Percentiles rank a stretch among this genome's conserved stretches.
These are phyloP conservation scores for Platyscapa corneri DNA, from an alignment of 1,140 invertebrate genomes.

Conservation along the genomic window DNA sequence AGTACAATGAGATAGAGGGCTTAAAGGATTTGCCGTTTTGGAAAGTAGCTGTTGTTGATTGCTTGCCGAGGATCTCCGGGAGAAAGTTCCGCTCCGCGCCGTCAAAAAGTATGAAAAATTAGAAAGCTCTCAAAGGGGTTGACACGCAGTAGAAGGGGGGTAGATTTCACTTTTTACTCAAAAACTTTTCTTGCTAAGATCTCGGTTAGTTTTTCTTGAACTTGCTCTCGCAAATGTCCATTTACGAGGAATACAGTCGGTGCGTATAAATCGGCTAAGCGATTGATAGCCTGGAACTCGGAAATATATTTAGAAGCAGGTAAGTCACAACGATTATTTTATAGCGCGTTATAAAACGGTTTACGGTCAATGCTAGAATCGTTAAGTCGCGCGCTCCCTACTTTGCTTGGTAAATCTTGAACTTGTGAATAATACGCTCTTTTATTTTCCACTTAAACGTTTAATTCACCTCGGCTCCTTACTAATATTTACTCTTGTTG, in stretches of 20 bases:
- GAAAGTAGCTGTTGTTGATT: constrained; percentile 44
- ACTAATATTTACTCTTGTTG: background rate
- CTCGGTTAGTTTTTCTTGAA: constrained; percentile 60
- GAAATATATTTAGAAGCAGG: constrained; percentile 55
- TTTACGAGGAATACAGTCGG: too few relatives aligned
- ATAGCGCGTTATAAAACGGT: constrained; percentile 63
- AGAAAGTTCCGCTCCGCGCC: constrained; percentile 31
- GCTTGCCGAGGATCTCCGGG: constrained; percentile 8
- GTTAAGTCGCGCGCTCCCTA: constrained; percentile 45
- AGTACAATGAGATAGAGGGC: constrained; percentile 32
- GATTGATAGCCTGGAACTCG: constrained; percentile 45
- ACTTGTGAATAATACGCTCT: constrained; percentile 41
- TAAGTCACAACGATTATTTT: constrained; percentile 64
- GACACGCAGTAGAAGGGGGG: constrained; percentile 56
- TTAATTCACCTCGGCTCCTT: constrained; percentile 10
- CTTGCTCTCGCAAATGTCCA: constrained; percentile 52
- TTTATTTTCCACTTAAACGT: constrained; percentile 29
- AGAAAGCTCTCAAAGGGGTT: constrained; percentile 68
- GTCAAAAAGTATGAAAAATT: constrained; percentile 63
- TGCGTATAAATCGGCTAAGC: constrained; percentile 41
- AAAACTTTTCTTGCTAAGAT: background rate
- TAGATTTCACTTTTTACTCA: constrained; percentile 63
- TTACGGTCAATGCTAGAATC: constrained; percentile 63
- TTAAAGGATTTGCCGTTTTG: constrained; percentile 56
- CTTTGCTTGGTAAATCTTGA: constrained; percentile 42